A percentile compares a stretch with the other conserved stretches of the same genome.
Evolutionary conservation across 2,113 vertebrate genomes (phyloP).

Genomic region (Psophia crepitans): DNA sequence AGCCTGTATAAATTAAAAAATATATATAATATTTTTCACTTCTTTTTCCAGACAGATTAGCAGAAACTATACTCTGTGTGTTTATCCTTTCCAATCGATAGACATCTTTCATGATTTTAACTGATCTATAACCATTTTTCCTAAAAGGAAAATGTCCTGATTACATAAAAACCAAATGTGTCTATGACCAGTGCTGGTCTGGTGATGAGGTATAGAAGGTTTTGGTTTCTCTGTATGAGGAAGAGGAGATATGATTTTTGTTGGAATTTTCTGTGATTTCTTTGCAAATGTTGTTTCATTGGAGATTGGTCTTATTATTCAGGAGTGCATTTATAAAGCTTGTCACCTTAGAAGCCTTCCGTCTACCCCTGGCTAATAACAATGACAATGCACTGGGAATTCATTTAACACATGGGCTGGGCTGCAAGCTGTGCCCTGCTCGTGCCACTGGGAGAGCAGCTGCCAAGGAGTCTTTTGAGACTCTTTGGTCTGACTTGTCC

Average conservation of each 20-base stretch:
- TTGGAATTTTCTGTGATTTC: neutral
- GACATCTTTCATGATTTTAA: neutral
- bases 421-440: conserved; percentile 22
- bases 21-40: neutral
- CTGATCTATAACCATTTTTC: neutral
- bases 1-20: neutral
- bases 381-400: neutral
- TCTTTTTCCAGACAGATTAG: neutral
- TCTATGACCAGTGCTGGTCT: neutral
- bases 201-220: neutral
- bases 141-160: neutral
- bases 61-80: neutral
- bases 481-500: neutral
- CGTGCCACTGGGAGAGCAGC: neutral
- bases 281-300: neutral
- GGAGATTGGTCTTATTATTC: neutral
- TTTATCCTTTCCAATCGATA: neutral
- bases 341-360: neutral
- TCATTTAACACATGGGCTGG: neutral
- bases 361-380: neutral
- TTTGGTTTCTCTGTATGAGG: neutral
- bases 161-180: neutral
- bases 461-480: neutral
- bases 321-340: neutral
- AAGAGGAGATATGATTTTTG: neutral